Evolutionary conservation across 2,888 invertebrate genomes (phyloP), one percentile per base, ranked within the genome.

Genomic region (Apodemia duryi): DNA sequence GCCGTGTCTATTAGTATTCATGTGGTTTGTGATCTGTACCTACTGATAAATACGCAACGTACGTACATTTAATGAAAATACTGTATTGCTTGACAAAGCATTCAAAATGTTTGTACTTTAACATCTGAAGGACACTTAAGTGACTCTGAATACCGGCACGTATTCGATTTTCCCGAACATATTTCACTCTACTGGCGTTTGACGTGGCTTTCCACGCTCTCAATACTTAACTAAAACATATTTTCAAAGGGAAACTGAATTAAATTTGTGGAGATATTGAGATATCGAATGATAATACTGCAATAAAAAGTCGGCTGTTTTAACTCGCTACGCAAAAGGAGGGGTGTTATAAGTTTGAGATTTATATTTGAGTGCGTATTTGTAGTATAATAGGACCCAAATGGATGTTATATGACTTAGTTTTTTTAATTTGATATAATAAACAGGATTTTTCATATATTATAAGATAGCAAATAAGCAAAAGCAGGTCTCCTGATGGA

Each of bases 131-230:
- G 72, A 72, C 71, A 71, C 67, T 73, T 74, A 77, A 79, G 78
- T 78, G 76, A 78, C 80, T 76, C 74, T 76, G 79, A 86, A 87
- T 86, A 79, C 81, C 81, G 83, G 79, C 88, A 87, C 87, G 87
- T 88, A 83, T 88, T 84, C 86, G 84, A 88, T 88, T 87, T 87
- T 77, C 82, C 71, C 80, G 80, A 82, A 84, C 83, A 87, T 86
- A 86, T 87, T 86, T 87, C 84, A 86, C 83, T 77, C 78, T 75
- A 78, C 72, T 77, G 79, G 76, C 80, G 77, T 78, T 81, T 77
- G 78, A 78, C 76, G 79, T 78, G 79, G 80, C 77, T 79, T 74
- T 75, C 73, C 71, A 75, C 76, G 76, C 75, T 79, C 73, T 71
- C 77, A 80, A 77, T 74, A 77, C 77, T 77, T 73, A 72, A 75